Evolutionary conservation across 1,140 invertebrate genomes (phyloP), one percentile per base, ranked within the genome.

Genomic region (Trinorchestia longiramus): DNA sequence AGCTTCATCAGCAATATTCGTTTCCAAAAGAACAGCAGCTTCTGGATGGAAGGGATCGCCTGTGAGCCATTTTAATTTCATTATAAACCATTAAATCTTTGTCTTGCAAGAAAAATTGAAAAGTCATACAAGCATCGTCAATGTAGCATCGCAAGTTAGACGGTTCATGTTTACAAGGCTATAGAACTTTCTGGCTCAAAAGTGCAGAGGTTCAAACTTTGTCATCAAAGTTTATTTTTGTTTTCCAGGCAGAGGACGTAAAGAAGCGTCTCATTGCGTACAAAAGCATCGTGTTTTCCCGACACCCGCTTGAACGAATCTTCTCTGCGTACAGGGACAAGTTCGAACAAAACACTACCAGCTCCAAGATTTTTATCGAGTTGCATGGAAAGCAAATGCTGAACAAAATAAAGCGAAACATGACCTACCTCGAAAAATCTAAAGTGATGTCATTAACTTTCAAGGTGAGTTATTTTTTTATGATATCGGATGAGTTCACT

Each of bases 261-360:
- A 45, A 47, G 44, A 19, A 45, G 43, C 92, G 92, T 11, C 92
- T 94, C 36, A 45, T 40, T 8, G 40, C 92, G 0, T 94, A 94
- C 44, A 94, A 94, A 36, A 94, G 3, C 43, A 40, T 94, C 40
- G 15, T 94, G 41, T 45, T 94, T 36, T 45, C 92, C 17, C 43
- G 92, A 3, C 92, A 94, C 44, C 92, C 92, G 40, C 41, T 94
- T 4, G 92, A 94, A 40, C 43, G 92, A 0, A 94, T 94, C 92
- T 47, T 94, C 6, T 94, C 92, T 44, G 92, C 92, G 0, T 94
- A 94, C 92, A 94, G 92, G 44, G 92, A 94, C 43, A 94, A 94
- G 92, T 94, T 94, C 92, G 92, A 94, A 40, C 41, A 42, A 40
- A 47, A 94, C 92, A 45, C 92, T 11, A 6, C 41, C 43, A 36